phyloP scores from a whole-genome alignment of 2,888 invertebrate genomes.

The Aspidiotus rigidus region DNA sequence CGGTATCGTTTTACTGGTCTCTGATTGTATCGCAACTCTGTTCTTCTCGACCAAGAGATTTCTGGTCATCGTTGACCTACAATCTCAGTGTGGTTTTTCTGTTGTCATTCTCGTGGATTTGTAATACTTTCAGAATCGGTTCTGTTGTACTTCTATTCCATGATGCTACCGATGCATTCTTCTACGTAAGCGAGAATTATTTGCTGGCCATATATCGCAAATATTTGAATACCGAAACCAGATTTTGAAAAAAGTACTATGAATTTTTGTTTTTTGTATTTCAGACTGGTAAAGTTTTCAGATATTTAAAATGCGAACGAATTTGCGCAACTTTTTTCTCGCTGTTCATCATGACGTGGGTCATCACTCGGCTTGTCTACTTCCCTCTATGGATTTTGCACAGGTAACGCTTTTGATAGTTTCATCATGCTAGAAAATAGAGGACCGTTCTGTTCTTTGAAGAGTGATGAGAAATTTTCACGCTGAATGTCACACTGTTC shows the following conservation, averaged over 20 bases:
- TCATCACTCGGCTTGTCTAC: constrained; percentile 75
- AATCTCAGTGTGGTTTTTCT: constrained; percentile 87
- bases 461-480: too few relatives aligned
- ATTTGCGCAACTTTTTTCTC: constrained; percentile 80
- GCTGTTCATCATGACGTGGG: constrained; percentile 84
- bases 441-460: too few relatives aligned
- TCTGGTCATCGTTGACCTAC: constrained; percentile 98
- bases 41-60: constrained; percentile 86
- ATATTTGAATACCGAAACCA: background rate
- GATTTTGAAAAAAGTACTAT: background rate
- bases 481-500: too few relatives aligned
- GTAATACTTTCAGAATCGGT: constrained; percentile 85
- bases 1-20: constrained; percentile 91
- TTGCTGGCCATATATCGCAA: background rate
- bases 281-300: constrained; percentile 85
- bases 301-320: constrained; percentile 82
- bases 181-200: constrained; percentile 57
- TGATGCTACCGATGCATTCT: constrained; percentile 80
- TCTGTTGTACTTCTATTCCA: constrained; percentile 78
- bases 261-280: constrained; percentile 40
- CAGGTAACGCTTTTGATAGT: constrained; percentile 49
- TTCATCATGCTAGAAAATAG: too few relatives aligned
- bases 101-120: constrained; percentile 87
- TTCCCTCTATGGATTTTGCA: constrained; percentile 83
- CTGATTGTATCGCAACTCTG: constrained; percentile 85